Evolutionary conservation across 2,888 invertebrate species (phyloP).

Genomic region (Andrena marginata): DNA sequence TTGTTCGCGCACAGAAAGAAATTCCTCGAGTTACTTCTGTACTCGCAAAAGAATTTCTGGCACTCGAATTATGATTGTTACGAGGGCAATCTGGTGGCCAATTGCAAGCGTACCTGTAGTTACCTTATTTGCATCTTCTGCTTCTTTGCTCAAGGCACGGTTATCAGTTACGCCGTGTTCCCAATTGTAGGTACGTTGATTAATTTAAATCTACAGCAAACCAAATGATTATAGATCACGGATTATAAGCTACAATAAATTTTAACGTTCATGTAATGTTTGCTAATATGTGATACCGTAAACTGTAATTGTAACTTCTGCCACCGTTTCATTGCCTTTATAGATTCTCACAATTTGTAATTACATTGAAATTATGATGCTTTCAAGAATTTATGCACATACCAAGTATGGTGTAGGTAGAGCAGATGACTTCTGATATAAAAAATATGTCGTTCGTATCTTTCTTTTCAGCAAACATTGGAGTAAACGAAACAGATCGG

Average conservation of each 20-base stretch:
- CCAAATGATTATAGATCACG: no score
- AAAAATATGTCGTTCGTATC: neutral
- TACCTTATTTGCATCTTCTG: constrained; percentile 44
- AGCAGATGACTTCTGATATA: neutral
- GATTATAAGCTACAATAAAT: no score
- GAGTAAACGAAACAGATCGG: constrained; percentile 68
- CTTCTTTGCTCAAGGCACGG: constrained; percentile 43
- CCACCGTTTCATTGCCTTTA: no score
- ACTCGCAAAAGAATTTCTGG: constrained; percentile 57
- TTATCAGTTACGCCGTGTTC: neutral
- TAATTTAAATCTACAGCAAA: neutral
- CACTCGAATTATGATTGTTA: constrained; percentile 30
- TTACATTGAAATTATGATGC: no score
- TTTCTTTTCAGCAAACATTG: constrained; percentile 21
- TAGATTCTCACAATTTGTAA: no score
- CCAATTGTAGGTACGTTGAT: constrained; percentile 44
- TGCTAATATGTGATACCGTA: no score
- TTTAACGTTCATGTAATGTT: no score
- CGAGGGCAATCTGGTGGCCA: constrained; percentile 16
- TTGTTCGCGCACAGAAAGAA: constrained; percentile 46
- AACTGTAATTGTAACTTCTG: no score
- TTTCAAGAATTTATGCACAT: no score
- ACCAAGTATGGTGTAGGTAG: neutral
- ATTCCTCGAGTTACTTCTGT: constrained; percentile 45
- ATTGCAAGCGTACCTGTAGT: constrained; percentile 7